These are phyloP conservation scores for Chydorus sphaericus DNA, from an alignment of 2,888 invertebrate species.

Conservation along the genomic window DNA sequence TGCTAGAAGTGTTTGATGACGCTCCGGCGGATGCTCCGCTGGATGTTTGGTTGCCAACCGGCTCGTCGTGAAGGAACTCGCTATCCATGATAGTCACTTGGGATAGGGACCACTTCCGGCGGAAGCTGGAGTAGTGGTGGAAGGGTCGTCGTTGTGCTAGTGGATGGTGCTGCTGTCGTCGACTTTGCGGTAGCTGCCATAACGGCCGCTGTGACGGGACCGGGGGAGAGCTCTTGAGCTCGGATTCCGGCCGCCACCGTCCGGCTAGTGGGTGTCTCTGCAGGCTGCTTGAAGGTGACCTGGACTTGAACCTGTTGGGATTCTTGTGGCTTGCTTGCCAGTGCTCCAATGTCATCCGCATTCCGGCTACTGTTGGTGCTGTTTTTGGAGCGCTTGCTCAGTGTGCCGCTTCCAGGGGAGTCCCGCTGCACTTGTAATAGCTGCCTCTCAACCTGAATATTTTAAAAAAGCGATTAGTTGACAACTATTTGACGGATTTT, in stretches of 20 bases:
- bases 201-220: background rate
- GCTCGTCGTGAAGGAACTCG: slow-evolving; percentile 14
- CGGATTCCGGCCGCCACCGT: background rate
- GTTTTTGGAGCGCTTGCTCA: slow-evolving; percentile 3
- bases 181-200: background rate
- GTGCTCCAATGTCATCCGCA: background rate
- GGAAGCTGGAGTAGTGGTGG: background rate
- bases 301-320: background rate
- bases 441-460: no score
- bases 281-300: background rate
- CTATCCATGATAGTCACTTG: slow-evolving; percentile 16
- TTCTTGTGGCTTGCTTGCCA: background rate
- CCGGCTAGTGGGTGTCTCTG: background rate
- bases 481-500: no score
- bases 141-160: background rate
- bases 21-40: slow-evolving; percentile 30
- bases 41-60: slow-evolving; percentile 19
- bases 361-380: background rate
- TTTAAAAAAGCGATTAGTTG: no score
- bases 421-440: no score
- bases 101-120: background rate
- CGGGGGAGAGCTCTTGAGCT: slow-evolving; percentile 4
- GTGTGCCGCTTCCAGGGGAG: no score
- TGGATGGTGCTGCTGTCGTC: background rate
- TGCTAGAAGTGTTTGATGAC: slow-evolving; percentile 24